Conservation (phyloP, 1,140 invertebrate species). For the Colletes latitarsis region DNA sequence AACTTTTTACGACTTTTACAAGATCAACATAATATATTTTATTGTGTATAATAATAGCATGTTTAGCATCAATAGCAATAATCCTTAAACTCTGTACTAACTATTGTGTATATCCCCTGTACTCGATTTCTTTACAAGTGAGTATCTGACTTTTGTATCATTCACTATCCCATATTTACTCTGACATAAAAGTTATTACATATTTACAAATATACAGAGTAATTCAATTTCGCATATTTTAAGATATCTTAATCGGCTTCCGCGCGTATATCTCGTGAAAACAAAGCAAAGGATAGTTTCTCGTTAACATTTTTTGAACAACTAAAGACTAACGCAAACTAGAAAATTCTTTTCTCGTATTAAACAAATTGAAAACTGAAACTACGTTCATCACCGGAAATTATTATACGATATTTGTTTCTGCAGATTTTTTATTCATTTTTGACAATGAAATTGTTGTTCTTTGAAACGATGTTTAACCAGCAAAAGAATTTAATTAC, state of each 20-base stretch:
- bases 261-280: background rate
- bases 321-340: slow-evolving; percentile 6
- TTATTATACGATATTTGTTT: background rate
- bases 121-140: slow-evolving; percentile 48
- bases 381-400: background rate
- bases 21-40: slow-evolving; percentile 66
- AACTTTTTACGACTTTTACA: slow-evolving; percentile 64
- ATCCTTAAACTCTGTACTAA: slow-evolving; percentile 57
- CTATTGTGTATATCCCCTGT: slow-evolving; percentile 32
- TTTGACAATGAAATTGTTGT: background rate
- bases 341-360: background rate
- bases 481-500: background rate
- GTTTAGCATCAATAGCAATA: slow-evolving; percentile 60
- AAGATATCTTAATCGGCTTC: background rate
- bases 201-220: slow-evolving; percentile 58
- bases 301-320: background rate
- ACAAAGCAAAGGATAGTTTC: background rate
- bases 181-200: slow-evolving; percentile 8
- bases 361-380: background rate
- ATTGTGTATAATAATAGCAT: slow-evolving; percentile 49
- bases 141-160: slow-evolving; percentile 21
- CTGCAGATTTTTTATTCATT: background rate
- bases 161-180: slow-evolving; percentile 2
- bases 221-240: slow-evolving; percentile 21
- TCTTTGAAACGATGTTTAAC: background rate